Conservation (phyloP, 92 coral and sea anemone species). For the Epizoanthus ramosus region DNA sequence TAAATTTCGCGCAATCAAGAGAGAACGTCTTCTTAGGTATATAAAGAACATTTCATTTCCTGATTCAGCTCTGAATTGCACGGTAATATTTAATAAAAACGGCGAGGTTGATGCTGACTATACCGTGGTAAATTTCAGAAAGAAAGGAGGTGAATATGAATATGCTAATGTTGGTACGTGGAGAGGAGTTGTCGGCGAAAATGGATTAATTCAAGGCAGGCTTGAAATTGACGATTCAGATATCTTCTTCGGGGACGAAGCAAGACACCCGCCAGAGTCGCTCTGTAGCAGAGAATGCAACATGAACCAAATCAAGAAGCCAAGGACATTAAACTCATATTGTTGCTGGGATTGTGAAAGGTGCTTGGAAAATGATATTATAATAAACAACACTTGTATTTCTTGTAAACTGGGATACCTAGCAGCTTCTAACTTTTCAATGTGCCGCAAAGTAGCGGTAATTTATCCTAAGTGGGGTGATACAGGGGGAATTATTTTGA, state of each 20-base stretch:
- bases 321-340: constrained; percentile 4
- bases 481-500: constrained; percentile 29
- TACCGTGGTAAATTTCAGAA: constrained; percentile 54
- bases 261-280: constrained; percentile 31
- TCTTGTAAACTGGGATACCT: constrained; percentile 37
- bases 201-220: constrained; percentile 46
- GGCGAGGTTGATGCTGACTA: constrained; percentile 58
- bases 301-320: constrained; percentile 23
- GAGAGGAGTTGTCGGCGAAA: constrained; percentile 39
- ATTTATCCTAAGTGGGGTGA: constrained; percentile 28
- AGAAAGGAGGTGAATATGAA: constrained; percentile 1
- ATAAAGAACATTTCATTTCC: constrained; percentile 55
- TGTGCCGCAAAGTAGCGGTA: constrained; percentile 41
- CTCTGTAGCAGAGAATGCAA: constrained; percentile 47
- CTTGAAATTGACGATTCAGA: constrained; percentile 29
- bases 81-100: constrained; percentile 48
- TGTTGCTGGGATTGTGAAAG: constrained; percentile 56
- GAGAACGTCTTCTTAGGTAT: constrained; percentile 43
- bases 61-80: constrained; percentile 48
- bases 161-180: constrained; percentile 51
- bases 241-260: constrained; percentile 30
- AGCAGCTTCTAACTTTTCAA: constrained; percentile 20
- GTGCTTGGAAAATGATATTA: constrained; percentile 42
- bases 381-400: constrained; percentile 50
- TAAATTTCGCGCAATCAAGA: constrained; percentile 17